phyloP scores from a whole-genome alignment of 1,140 invertebrate genomes.

The Marisa cornuarietis region DNA sequence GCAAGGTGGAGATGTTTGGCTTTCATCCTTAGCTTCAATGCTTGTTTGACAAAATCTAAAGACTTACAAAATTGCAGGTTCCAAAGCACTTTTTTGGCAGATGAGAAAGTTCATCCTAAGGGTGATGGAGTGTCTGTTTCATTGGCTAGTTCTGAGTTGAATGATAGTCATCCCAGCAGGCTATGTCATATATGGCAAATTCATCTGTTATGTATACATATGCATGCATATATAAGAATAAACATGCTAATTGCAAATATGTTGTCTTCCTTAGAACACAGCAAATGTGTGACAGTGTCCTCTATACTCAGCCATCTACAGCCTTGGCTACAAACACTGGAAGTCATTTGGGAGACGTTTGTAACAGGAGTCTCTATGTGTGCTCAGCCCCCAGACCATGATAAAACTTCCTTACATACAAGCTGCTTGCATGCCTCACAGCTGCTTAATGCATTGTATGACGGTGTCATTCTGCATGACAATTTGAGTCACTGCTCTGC shows the following conservation, averaged over 20 bases:
- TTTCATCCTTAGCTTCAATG: too few species aligned
- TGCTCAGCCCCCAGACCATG: slow-evolving; percentile 21
- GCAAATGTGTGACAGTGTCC: slow-evolving; percentile 37
- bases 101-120: too few species aligned
- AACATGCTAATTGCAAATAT: not conserved
- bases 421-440: slow-evolving; percentile 42
- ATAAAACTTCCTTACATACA: not conserved
- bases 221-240: not conserved
- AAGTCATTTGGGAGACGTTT: slow-evolving; percentile 44
- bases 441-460: slow-evolving; percentile 48
- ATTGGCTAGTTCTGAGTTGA: too few species aligned
- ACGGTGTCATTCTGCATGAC: slow-evolving; percentile 38
- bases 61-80: too few species aligned
- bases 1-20: too few species aligned
- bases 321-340: slow-evolving; percentile 42
- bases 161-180: too few species aligned
- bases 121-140: too few species aligned
- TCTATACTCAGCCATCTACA: slow-evolving; percentile 29
- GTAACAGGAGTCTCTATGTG: slow-evolving; percentile 35
- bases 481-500: slow-evolving; percentile 23
- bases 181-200: too few species aligned
- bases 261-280: slow-evolving; percentile 6
- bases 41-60: too few species aligned
- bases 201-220: too few species aligned
- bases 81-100: too few species aligned